Evolutionary conservation across 2,797 vertebrate genomes (phyloP), one percentile per base, ranked within the genome.

Genomic region (Halcyon chelicuti): DNA sequence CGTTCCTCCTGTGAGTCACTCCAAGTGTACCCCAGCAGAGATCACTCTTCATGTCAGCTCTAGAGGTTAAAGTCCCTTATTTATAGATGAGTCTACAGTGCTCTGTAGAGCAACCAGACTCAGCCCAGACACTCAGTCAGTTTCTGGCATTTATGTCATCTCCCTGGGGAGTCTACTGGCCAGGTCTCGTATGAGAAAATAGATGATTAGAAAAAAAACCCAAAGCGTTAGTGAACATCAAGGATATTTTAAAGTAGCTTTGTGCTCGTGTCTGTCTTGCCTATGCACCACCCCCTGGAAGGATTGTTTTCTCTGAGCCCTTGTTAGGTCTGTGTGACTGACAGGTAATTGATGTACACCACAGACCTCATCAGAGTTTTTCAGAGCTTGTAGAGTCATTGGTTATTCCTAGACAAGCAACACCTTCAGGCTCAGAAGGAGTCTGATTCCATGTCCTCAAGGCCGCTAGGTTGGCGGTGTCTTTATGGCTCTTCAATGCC

Each of bases 351-450:
- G 49, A 7, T 11, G 20, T 21, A 39, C n/a, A 51, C 13, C 20
- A 66, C 1, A 18, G 46, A 79, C 46, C 25, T 83, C 42, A 19
- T 1, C 0, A 0, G 35, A 1, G 0, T 49, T 94, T 63, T 86
- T 68, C 52, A 33, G 49, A 83, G 14, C 60, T 82, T 57, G 54
- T 13, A 25, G 44, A 63, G 31, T 44, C 51, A 28, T 26, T 77
- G 61, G 20, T 71, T 16, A 42, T 71, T 81, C 62, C 54, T 35
- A 40, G 28, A 68, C 13, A 79, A 78, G 39, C 49, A 76, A 73
- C 7, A 31, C 20, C 35, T 86, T 71, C 63, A 88, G 46, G 25
- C 65, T 88, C 33, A 57, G 54, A 33, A 82, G 40, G 37, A 62
- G 20, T 49, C 57, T 55, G 19, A 31, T 3, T 44, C 12, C 28